phyloP scores from a whole-genome alignment of 2,797 vertebrate species.

The Hylomyscus alleni region DNA sequence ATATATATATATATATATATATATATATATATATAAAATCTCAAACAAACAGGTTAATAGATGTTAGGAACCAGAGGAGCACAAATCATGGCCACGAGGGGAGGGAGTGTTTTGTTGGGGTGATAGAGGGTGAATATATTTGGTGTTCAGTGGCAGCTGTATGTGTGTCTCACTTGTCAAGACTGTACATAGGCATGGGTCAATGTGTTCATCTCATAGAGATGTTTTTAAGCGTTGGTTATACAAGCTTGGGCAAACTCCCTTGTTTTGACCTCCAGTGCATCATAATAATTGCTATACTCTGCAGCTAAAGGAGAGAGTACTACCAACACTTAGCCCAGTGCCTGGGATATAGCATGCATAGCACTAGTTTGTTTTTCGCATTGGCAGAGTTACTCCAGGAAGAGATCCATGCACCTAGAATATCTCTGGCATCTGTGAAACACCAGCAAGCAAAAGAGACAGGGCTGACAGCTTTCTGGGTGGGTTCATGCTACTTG shows the following conservation, averaged over 20 bases:
- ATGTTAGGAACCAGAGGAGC: not conserved
- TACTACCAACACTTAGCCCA: not conserved
- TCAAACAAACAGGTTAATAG: not conserved
- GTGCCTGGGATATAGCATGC: no score
- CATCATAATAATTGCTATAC: not conserved
- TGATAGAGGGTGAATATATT: rapidly evolving
- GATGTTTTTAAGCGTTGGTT: not conserved
- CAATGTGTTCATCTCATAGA: not conserved
- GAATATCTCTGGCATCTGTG: not conserved
- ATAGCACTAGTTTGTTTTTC: not conserved
- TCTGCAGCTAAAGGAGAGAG: not conserved
- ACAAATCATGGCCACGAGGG: no score
- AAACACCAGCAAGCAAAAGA: not conserved
- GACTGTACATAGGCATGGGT: not conserved
- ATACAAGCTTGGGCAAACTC: not conserved
- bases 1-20: not conserved
- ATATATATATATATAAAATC: not conserved
- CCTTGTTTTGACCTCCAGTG: not conserved
- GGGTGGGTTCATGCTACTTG: not conserved
- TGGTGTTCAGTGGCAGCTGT: not conserved
- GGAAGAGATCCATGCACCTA: not conserved
- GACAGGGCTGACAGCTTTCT: not conserved
- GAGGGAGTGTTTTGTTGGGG: not conserved
- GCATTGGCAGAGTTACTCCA: not conserved
- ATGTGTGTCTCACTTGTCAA: not conserved